Evolutionary conservation across 2,888 invertebrate species (phyloP).

Genomic region (Cheilosia urbana): DNA sequence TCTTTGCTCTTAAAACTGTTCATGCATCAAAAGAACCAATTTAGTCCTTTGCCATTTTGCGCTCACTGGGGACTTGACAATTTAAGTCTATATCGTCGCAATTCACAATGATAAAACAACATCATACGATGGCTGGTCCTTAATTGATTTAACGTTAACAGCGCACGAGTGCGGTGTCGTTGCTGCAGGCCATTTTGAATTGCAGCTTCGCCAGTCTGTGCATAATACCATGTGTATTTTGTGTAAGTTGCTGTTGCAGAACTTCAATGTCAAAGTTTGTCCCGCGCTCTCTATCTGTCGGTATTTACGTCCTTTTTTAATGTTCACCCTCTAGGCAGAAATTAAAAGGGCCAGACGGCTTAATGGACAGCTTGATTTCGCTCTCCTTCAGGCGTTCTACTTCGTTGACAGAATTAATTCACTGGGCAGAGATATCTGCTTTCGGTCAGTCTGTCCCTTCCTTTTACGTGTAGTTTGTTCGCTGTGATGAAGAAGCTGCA

Average conservation of each 20-base stretch:
- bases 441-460: neutral
- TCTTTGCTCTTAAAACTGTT: neutral
- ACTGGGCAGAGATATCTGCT: neutral
- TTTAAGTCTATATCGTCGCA: neutral
- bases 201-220: too few species aligned
- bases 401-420: neutral
- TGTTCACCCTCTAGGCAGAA: constrained; percentile 1
- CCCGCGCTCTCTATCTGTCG: neutral
- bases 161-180: neutral
- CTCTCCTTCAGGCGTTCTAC: constrained; percentile 1
- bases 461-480: neutral
- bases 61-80: too few species aligned
- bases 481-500: neutral
- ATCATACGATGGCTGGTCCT: neutral
- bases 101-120: neutral
- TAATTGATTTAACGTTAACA: neutral
- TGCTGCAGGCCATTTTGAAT: neutral
- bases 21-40: neutral
- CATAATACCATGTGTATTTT: too few species aligned
- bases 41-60: neutral
- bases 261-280: constrained; percentile 15
- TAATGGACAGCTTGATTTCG: constrained; percentile 18
- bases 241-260: neutral
- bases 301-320: constrained; percentile 1
- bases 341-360: constrained; percentile 35